phyloP scores from a whole-genome alignment of 2,888 invertebrate genomes.

The Caradrina clavipalpis region DNA sequence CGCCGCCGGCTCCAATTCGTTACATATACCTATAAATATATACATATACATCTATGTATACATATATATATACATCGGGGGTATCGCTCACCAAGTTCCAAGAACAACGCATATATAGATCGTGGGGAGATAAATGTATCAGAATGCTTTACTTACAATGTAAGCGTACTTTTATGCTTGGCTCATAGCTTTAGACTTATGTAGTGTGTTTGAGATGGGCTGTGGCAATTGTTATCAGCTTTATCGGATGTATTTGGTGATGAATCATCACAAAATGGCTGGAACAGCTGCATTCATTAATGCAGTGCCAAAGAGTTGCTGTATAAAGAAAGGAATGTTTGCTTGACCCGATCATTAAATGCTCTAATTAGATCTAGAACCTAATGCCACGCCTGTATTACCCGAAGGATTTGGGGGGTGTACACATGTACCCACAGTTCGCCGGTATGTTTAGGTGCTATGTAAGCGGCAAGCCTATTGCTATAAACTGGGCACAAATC shows the following conservation, averaged over 20 bases:
- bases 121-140: conserved; percentile 53
- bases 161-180: background rate
- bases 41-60: too few species aligned
- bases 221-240: background rate
- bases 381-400: too few species aligned
- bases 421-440: too few species aligned
- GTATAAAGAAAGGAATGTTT: too few species aligned
- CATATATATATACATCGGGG: conserved; percentile 13
- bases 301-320: too few species aligned
- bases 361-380: too few species aligned
- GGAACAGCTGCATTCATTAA: background rate
- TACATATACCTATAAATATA: conserved; percentile 61
- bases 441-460: too few species aligned
- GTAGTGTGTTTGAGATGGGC: background rate
- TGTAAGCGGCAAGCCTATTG: too few species aligned
- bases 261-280: conserved; percentile 10
- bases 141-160: conserved; percentile 21
- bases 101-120: conserved; percentile 56
- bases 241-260: background rate
- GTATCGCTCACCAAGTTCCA: conserved; percentile 49
- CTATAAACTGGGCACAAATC: too few species aligned
- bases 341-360: too few species aligned
- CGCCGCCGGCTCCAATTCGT: conserved; percentile 73
- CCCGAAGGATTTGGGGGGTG: too few species aligned
- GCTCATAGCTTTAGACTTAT: background rate